phyloP scores from a whole-genome alignment of 2,888 invertebrate species.

The Drosophila cyrtoloma region DNA sequence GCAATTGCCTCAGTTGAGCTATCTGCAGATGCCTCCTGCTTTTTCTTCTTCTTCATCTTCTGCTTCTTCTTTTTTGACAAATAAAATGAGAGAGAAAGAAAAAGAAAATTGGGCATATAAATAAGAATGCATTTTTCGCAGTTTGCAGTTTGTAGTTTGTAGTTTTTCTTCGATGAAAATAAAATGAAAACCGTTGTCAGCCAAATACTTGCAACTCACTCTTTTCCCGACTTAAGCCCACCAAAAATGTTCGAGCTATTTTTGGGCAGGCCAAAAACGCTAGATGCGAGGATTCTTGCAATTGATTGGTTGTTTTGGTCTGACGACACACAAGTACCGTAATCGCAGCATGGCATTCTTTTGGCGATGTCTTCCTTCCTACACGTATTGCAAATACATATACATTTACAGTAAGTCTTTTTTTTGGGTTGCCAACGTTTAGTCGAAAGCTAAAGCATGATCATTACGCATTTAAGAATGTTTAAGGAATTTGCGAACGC shows the following conservation, averaged over 20 bases:
- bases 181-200: slow-evolving; percentile 35
- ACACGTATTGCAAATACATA: neutral
- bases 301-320: slow-evolving; percentile 17
- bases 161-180: slow-evolving; percentile 24
- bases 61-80: neutral
- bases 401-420: neutral
- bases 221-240: slow-evolving; percentile 31
- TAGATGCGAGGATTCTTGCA: slow-evolving; percentile 8
- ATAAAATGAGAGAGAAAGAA: slow-evolving; percentile 15
- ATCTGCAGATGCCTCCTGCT: slow-evolving; percentile 47
- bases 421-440: neutral
- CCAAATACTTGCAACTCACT: slow-evolving; percentile 30
- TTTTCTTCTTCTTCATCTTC: neutral
- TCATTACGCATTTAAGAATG: neutral
- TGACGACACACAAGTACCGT: slow-evolving; percentile 8
- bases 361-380: neutral
- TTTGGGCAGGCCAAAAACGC: slow-evolving; percentile 12
- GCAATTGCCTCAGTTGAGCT: slow-evolving; percentile 47
- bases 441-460: neutral
- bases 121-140: slow-evolving; percentile 53
- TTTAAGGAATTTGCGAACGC: neutral
- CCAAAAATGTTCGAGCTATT: slow-evolving; percentile 40
- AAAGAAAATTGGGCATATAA: slow-evolving; percentile 14
- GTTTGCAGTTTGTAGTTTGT: slow-evolving; percentile 22
- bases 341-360: slow-evolving; percentile 30